A percentile compares a stretch with the other conserved stretches of the same genome.
These are phyloP conservation scores for Piscicola geometra DNA, from an alignment of 2,888 invertebrate species.

Conservation along the genomic window DNA sequence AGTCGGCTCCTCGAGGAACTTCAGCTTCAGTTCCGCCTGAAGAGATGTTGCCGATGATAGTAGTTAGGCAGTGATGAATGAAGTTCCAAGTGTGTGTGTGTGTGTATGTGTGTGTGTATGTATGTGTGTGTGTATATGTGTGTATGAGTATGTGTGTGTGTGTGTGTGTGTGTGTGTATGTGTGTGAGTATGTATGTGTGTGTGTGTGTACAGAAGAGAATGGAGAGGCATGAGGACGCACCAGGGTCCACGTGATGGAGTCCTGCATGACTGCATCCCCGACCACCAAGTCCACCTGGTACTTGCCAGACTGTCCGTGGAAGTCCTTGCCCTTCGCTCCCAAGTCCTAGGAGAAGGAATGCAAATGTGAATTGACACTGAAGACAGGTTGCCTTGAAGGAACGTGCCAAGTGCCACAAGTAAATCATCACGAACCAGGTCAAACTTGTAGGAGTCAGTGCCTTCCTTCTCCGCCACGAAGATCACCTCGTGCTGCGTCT, in stretches of 20 bases:
- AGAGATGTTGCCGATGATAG: too few relatives aligned
- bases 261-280: conserved; percentile 87
- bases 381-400: not conserved
- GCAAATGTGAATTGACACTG: not conserved
- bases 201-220: too few relatives aligned
- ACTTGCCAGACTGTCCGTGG: conserved; percentile 69
- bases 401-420: too few relatives aligned
- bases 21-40: conserved; percentile 67
- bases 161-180: not conserved
- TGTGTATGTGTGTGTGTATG: too few relatives aligned
- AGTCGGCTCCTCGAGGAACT: conserved; percentile 60
- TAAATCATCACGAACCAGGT: conserved; percentile 75
- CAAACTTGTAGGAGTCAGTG: conserved; percentile 70
- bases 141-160: not conserved
- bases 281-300: conserved; percentile 75
- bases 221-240: conserved; percentile 44
- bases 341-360: conserved; percentile 62
- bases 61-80: too few relatives aligned
- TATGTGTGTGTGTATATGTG: too few relatives aligned
- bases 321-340: conserved; percentile 75
- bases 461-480: conserved; percentile 85
- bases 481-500: conserved; percentile 74
- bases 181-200: too few relatives aligned
- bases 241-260: conserved; percentile 81
- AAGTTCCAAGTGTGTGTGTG: not conserved